phyloP scores from a whole-genome alignment of 1,140 invertebrate genomes.

The Lepidurus apus region DNA sequence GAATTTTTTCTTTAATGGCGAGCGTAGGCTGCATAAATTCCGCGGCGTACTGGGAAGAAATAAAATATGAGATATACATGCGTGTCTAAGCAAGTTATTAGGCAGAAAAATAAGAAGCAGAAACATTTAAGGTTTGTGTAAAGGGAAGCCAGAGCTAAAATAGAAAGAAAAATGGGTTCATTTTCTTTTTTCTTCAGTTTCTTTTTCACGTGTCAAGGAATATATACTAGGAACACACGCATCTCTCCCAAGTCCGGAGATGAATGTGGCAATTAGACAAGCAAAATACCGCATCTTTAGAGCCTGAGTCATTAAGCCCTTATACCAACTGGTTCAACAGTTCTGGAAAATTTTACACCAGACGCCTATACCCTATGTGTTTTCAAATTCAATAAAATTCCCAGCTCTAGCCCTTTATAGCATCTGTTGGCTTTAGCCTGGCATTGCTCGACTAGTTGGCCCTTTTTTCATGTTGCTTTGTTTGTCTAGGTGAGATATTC shows the following conservation, averaged over 20 bases:
- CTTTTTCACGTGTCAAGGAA: no score
- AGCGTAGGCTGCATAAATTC: neutral
- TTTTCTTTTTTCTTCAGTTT: neutral
- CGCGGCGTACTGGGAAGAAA: neutral
- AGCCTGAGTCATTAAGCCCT: neutral
- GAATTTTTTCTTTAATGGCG: neutral
- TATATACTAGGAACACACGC: neutral
- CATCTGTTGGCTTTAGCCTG: neutral
- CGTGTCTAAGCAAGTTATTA: neutral
- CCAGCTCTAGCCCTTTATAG: neutral
- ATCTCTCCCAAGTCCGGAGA: neutral
- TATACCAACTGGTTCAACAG: neutral
- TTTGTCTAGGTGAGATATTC: neutral
- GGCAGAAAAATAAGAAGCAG: neutral
- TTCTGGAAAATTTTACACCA: neutral
- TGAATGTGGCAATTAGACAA: conserved; percentile 1
- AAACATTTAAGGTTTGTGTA: neutral
- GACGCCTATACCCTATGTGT: conserved; percentile 5
- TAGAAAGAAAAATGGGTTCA: neutral
- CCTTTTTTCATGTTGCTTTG: neutral
- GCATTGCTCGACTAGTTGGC: neutral
- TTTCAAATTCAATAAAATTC: neutral
- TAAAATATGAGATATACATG: neutral
- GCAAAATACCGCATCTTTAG: neutral
- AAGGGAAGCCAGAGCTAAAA: neutral